Conservation (phyloP, 2,888 invertebrate species). For the Drosophila infuscata region DNA sequence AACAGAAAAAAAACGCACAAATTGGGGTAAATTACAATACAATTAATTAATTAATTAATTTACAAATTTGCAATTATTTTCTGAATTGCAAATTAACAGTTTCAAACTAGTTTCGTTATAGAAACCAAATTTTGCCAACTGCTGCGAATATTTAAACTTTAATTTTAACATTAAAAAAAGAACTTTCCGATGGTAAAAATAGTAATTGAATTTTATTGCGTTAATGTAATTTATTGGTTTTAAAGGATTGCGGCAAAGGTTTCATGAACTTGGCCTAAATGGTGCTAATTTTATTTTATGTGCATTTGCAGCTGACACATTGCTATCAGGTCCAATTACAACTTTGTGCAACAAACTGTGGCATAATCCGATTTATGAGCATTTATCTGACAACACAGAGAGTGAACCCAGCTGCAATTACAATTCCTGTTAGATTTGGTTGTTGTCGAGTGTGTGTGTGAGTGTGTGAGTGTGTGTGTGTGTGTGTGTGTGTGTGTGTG, state of each 20-base stretch:
- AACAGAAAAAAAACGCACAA: too few species aligned
- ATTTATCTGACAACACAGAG: constrained; percentile 21
- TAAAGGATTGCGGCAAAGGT: not conserved
- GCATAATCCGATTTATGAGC: constrained; percentile 68
- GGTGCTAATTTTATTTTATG: constrained; percentile 6
- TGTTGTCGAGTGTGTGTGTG: not conserved
- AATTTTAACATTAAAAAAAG: not conserved
- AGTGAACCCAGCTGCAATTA: constrained; percentile 42
- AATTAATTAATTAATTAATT: too few species aligned
- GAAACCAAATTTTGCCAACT: not conserved
- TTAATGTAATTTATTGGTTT: not conserved
- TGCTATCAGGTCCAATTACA: constrained; percentile 5
- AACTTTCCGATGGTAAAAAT: not conserved
- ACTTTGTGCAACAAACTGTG: constrained; percentile 39
- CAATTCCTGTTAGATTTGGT: constrained; percentile 7
- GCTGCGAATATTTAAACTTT: not conserved
- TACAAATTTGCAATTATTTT: too few species aligned
- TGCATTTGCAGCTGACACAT: constrained; percentile 11
- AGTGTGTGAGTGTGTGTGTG: not conserved
- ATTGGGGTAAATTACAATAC: too few species aligned
- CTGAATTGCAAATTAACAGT: too few species aligned
- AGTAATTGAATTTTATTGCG: not conserved
- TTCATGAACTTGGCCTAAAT: not conserved
- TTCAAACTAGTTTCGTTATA: too few species aligned
- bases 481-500: not conserved